Base-by-base conservation (phyloP, 2,888 invertebrate species). In the Toxonevra muliebris region DNA sequence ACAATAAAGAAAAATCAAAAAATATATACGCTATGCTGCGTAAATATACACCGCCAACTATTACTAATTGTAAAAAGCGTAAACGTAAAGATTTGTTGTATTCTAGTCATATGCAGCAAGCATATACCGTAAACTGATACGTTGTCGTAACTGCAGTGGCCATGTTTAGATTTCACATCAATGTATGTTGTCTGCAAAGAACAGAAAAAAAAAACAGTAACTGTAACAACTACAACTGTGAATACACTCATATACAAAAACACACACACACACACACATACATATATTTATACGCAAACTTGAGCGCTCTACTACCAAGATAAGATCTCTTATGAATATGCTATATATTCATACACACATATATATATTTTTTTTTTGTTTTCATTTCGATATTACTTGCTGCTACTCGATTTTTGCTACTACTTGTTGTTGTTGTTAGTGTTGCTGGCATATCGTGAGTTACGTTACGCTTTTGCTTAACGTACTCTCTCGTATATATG, bases 401-500 rank as follows among this genome's bases (percentile, higher is more conserved):
- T 54, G 7, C 20, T n/a, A 12, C 54, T 54, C 20, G 17, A 11
- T 20, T 20, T 12, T 13, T 19, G 54, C 54, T 48, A 48, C 9
- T 54, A 7, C 12, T 17, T 50, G 50, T 61, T 61, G 48, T 50
- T 61, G 61, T 50, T 17, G 61, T 61, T 61, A 12, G 17, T 20
- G 11, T 15, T 15, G 11, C 9, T 48, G 48, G 12, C 13, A 11
- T 40, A 17, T 13, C 61, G 42, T 41, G 61, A 13, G 13, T 53
- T 52, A 61, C 61, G 52, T 48, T 61, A 61, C 61, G 50, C 61
- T 61, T n/a, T 17, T 13, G 50, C 61, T 20, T 40, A 17, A 45
- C 60, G 17, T 50, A 15, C 20, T 5, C 54, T 19, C 58, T 30
- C 8, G 1, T 58, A 41, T 11, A 13, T 58, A 48, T 40, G 9